phyloP scores from a whole-genome alignment of 2,797 vertebrate species.

The Scolopax bukidnonensis region DNA sequence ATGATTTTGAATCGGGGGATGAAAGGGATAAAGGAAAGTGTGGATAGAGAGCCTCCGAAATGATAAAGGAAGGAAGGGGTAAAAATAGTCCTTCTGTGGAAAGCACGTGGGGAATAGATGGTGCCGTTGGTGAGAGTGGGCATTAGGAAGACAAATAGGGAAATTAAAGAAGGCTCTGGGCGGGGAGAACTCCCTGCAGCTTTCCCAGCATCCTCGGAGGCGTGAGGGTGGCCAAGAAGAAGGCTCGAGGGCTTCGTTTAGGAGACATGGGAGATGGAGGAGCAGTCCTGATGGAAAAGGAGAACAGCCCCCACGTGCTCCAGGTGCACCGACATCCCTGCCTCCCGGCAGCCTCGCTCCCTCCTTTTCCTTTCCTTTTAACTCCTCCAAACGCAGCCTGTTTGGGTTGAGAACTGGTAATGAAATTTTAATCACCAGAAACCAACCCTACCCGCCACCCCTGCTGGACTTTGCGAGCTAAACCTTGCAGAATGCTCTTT shows the following conservation, averaged over 20 bases:
- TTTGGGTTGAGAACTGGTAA: background rate
- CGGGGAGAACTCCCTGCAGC: constrained; percentile 29
- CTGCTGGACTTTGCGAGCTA: background rate
- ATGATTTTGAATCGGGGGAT: constrained; percentile 47
- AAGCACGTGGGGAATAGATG: constrained; percentile 27
- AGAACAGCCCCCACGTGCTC: background rate
- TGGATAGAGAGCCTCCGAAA: constrained; percentile 37
- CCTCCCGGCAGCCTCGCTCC: fast-evolving
- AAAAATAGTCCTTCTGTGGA: constrained; percentile 2
- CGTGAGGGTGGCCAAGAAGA: constrained; percentile 2
- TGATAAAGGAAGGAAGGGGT: constrained; percentile 13
- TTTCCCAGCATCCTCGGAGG: constrained; percentile 35
- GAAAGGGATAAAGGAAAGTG: constrained; percentile 19
- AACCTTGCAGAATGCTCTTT: background rate
- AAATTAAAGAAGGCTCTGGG: constrained; percentile 32
- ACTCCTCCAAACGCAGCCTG: background rate
- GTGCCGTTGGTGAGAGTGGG: constrained; percentile 7
- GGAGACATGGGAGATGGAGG: background rate
- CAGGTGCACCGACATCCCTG: background rate
- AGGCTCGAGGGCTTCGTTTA: constrained; percentile 32
- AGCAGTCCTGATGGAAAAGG: background rate
- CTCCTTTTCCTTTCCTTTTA: background rate
- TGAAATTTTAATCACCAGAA: background rate
- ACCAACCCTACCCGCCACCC: too few species aligned
- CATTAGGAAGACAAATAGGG: constrained; percentile 53